Base-by-base conservation (phyloP, 2,113 vertebrate species). In the Halichoeres trimaculatus region DNA sequence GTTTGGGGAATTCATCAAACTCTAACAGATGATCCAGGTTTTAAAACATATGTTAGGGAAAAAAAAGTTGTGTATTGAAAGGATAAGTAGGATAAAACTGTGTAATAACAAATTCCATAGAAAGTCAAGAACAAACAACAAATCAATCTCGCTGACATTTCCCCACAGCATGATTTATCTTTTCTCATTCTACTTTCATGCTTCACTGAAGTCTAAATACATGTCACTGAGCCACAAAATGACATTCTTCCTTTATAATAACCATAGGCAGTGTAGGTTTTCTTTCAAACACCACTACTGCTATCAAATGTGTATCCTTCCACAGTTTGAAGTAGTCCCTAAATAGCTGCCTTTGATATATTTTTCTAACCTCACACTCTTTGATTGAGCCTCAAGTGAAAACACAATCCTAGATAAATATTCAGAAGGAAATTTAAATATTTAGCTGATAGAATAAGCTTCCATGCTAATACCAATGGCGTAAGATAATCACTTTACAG, bases 11-110 rank as follows among this genome's bases (percentile, higher is more conserved):
- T 65, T 55, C 19, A 20, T 55, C 40, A 34, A 24, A 14, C 8
- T 54, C 47, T 54, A 35, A 52, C 12, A 4, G 20, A 74, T 59
- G 64, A 41, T 63, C 23, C 57, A 57, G 24, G 59, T 22, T 60
- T 8, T 45, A 67, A 61, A 65, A 53, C n/a, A 41, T 38, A 55
- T 30, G 4, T 45, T 66, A 19, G 16, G 36, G 45, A 12, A 56
- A 14, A 56, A 52, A 48, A 4, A 12, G 17, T 41, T 59, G 40
- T 54, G 36, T 19, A 48, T 4, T 65, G 60, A 47, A 43, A 30
- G 56, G 43, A 35, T 34, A 14, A 24, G 22, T 48, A 13, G 22
- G 17, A 47, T 41, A 14, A 50, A 40, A 22, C n/a, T 40, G 22
- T 20, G 34, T 17, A 54, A 19, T 55, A 26, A 51, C 38, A 13